These are phyloP conservation scores for Axis porcinus DNA, from an alignment of 2,113 vertebrate species.

Conservation along the genomic window DNA sequence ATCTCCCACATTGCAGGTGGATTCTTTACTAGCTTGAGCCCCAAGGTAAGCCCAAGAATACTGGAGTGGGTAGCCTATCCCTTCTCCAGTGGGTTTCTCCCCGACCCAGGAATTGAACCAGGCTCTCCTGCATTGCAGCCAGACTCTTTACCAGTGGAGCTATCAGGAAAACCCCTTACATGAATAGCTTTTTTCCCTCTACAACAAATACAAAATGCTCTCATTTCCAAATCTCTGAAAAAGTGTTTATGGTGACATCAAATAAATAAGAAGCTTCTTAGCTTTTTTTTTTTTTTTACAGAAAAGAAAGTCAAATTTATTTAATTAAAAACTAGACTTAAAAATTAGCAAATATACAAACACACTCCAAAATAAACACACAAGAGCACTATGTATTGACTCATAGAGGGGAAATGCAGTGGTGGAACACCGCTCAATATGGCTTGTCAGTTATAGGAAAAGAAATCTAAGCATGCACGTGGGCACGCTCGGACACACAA, in stretches of 20 bases:
- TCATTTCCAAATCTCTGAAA: constrained; percentile 43
- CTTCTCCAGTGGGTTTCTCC: not conserved
- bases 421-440: constrained; percentile 61
- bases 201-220: constrained; percentile 37
- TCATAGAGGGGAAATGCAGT: not conserved
- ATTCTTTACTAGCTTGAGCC: no score
- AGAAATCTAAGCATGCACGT: constrained; percentile 5
- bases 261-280: constrained; percentile 47
- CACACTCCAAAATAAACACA: constrained; percentile 81
- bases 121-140: not conserved
- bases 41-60: not conserved
- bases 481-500: fast-evolving
- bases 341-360: constrained; percentile 90
- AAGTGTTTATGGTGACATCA: constrained; percentile 11
- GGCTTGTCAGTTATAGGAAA: not conserved
- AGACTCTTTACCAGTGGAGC: not conserved
- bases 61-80: not conserved
- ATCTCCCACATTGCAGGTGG: no score
- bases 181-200: constrained; percentile 22
- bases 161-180: not conserved
- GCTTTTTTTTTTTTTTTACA: constrained; percentile 77
- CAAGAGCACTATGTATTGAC: not conserved
- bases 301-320: constrained; percentile 98
- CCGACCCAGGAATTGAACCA: not conserved
- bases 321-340: constrained; percentile 99